These are phyloP conservation scores for Coptodon rendalli DNA, from an alignment of 2,113 vertebrate species.

Conservation along the genomic window DNA sequence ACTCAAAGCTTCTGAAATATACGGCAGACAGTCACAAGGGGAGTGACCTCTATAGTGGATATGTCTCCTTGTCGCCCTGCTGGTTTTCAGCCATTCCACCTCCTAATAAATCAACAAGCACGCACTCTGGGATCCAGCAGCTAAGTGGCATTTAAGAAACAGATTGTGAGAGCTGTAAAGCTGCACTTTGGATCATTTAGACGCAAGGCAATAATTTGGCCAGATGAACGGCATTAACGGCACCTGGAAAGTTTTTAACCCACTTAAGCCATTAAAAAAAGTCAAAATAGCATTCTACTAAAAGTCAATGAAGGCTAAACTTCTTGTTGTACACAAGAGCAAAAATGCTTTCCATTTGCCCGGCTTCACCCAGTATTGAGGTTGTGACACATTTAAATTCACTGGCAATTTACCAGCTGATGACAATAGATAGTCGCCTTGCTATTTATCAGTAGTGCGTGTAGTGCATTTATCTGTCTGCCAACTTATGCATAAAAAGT, in stretches of 20 bases:
- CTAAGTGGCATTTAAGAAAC: constrained; percentile 71
- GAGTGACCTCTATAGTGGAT: constrained; percentile 50
- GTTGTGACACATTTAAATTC: constrained; percentile 30
- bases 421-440: constrained; percentile 5
- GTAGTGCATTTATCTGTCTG: constrained; percentile 2
- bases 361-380: background rate
- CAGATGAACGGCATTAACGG: constrained; percentile 58
- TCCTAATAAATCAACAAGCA: constrained; percentile 64
- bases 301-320: constrained; percentile 18
- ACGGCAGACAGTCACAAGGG: constrained; percentile 32
- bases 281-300: constrained; percentile 15
- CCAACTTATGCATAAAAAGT: constrained; percentile 21
- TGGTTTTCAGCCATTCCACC: constrained; percentile 48
- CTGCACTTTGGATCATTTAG: constrained; percentile 63
- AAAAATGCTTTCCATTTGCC: constrained; percentile 24
- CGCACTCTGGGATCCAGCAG: constrained; percentile 53
- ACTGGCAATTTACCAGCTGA: constrained; percentile 12
- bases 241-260: constrained; percentile 49
- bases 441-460: background rate
- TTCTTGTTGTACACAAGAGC: background rate
- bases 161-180: constrained; percentile 53
- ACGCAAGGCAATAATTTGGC: constrained; percentile 61
- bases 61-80: constrained; percentile 52
- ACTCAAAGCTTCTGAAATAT: constrained; percentile 28
- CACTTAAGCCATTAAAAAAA: constrained; percentile 18